These are phyloP conservation scores for Baronia brevicornis DNA, from an alignment of 2,888 invertebrate species.

Conservation along the genomic window DNA sequence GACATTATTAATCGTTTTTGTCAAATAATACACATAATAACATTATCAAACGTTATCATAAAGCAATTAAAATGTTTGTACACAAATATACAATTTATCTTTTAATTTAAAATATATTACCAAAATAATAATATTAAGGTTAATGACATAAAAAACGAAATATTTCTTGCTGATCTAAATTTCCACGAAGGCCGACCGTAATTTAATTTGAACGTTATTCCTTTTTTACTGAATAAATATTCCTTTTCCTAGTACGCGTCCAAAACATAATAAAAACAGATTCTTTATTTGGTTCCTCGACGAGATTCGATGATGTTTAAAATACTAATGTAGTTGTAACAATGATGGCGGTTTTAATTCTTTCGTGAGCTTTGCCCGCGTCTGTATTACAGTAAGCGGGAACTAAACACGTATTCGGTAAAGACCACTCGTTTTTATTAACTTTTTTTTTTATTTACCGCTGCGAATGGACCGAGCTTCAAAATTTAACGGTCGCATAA, in stretches of 20 bases:
- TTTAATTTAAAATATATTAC: no score
- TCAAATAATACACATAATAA: no score
- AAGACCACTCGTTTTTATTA: constrained; percentile 26
- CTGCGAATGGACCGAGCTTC: constrained; percentile 23
- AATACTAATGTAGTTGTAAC: constrained; percentile 14
- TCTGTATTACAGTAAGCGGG: constrained; percentile 4
- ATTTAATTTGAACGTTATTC: constrained; percentile 5
- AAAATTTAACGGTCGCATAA: constrained; percentile 17
- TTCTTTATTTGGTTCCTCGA: constrained; percentile 7
- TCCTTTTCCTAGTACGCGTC: constrained; percentile 7
- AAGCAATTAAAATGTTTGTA: no score
- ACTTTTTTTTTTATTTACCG: constrained; percentile 23
- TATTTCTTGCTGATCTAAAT: no score
- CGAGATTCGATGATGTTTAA: constrained; percentile 3
- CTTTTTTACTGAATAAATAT: constrained; percentile 4
- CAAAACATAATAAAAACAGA: constrained; percentile 12
- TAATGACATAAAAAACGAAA: no score
- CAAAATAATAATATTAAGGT: no score
- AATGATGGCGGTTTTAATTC: constrained; percentile 6
- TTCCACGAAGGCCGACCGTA: not conserved
- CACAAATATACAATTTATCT: no score
- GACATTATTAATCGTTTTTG: no score
- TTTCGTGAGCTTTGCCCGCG: constrained; percentile 13
- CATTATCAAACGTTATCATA: no score
- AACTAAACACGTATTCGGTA: constrained; percentile 24